These are phyloP conservation scores for Crocuta crocuta DNA, from an alignment of 2,113 vertebrate genomes.

Conservation along the genomic window DNA sequence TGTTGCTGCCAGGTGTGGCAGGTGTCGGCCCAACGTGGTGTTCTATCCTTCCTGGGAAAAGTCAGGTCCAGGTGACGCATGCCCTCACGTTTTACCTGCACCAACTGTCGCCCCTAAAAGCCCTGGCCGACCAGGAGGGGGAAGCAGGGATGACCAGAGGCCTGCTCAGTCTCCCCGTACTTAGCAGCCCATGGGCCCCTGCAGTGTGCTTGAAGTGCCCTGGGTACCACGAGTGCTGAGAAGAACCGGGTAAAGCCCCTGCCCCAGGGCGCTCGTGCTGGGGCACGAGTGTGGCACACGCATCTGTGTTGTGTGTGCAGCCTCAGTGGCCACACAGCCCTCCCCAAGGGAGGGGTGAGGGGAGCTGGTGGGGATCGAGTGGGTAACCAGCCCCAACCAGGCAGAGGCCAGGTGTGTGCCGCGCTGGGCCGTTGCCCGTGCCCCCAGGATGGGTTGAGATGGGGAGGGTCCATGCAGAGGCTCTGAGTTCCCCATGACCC, in stretches of 20 bases:
- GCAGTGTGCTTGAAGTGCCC: too few relatives aligned
- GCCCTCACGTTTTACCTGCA: fast-evolving
- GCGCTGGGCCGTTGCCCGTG: neutral
- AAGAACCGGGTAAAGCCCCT: neutral
- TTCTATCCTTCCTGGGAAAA: neutral
- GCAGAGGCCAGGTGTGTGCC: neutral
- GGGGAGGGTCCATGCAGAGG: neutral
- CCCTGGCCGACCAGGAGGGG: neutral
- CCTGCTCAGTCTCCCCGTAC: fast-evolving
- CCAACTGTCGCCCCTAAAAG: too few relatives aligned
- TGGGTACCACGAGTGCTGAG: neutral
- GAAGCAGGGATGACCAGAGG: neutral
- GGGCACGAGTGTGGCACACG: too few relatives aligned
- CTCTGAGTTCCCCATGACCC: neutral
- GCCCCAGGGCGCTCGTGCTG: neutral
- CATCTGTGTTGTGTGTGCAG: fast-evolving
- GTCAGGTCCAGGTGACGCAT: neutral
- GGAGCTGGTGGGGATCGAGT: neutral
- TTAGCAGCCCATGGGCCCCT: neutral
- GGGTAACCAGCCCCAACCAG: neutral
- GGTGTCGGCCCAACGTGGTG: neutral
- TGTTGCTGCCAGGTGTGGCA: neutral
- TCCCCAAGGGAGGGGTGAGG: neutral
- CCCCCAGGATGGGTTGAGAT: neutral
- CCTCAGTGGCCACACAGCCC: neutral